A percentile compares a stretch with the other conserved stretches of the same genome.
Evolutionary conservation across 2,888 invertebrate species (phyloP).

Genomic region (Andrena bucephala): DNA sequence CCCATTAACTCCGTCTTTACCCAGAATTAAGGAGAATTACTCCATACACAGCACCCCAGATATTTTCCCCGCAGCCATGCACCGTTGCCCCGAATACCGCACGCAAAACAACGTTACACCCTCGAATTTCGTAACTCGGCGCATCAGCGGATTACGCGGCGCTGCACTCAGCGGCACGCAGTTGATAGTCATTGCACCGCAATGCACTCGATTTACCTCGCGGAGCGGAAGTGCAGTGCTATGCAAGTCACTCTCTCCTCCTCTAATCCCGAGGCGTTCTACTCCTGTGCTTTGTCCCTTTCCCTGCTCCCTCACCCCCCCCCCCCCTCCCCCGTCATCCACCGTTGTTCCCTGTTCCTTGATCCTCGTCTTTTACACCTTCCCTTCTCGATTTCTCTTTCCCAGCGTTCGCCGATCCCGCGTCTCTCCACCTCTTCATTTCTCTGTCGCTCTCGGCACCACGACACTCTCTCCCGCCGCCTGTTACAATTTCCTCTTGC

Average conservation of each 20-base stretch:
- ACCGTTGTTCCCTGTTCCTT: background rate
- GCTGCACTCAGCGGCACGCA: constrained; percentile 49
- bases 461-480: constrained; percentile 6
- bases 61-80: background rate
- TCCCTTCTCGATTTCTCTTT: background rate
- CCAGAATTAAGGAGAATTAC: no score
- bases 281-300: constrained; percentile 5
- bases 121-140: constrained; percentile 56
- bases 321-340: background rate
- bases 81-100: constrained; percentile 7
- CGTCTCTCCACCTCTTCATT: constrained; percentile 12
- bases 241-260: constrained; percentile 47
- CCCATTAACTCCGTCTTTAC: no score
- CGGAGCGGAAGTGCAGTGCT: constrained; percentile 59
- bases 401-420: background rate
- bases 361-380: background rate
- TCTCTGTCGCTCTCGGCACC: constrained; percentile 6
- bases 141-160: constrained; percentile 41
- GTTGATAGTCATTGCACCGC: constrained; percentile 52
- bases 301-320: no score
- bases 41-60: background rate
- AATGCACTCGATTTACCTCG: constrained; percentile 60
- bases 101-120: constrained; percentile 15
- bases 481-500: constrained; percentile 33
- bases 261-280: constrained; percentile 34